Conservation (phyloP, 2,797 vertebrate species). For the Acipenser ruthenus region DNA sequence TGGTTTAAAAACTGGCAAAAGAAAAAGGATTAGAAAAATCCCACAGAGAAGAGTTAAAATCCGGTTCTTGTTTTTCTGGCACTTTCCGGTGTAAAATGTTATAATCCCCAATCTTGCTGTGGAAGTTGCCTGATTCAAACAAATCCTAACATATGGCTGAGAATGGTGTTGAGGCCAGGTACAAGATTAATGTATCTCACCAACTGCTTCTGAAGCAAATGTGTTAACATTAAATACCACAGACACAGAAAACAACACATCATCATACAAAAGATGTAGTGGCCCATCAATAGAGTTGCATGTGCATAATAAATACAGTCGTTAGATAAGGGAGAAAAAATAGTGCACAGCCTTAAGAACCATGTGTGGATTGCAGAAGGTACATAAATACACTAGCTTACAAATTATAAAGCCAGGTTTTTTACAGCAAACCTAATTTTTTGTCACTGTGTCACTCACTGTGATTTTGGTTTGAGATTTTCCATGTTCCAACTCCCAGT, state of each 20-base stretch:
- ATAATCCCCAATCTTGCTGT: constrained; percentile 3
- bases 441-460: too few relatives aligned
- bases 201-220: too few relatives aligned
- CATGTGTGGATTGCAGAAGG: too few relatives aligned
- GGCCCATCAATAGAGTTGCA: neutral
- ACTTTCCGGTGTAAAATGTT: neutral
- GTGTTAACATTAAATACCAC: too few relatives aligned
- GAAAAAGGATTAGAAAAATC: constrained; percentile 3
- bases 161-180: neutral
- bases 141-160: neutral
- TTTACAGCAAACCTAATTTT: too few relatives aligned
- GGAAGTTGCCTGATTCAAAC: neutral
- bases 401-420: too few relatives aligned
- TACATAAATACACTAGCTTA: too few relatives aligned
- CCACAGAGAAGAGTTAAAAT: neutral
- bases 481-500: too few relatives aligned
- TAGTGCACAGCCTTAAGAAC: too few relatives aligned
- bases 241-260: neutral
- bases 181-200: neutral
- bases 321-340: too few relatives aligned
- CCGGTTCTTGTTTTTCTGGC: neutral
- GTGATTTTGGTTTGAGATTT: too few relatives aligned
- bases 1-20: constrained; percentile 8
- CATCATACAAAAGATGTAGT: neutral
- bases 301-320: neutral